Conservation (phyloP, 2,113 vertebrate species). For the Grallaria varia region DNA sequence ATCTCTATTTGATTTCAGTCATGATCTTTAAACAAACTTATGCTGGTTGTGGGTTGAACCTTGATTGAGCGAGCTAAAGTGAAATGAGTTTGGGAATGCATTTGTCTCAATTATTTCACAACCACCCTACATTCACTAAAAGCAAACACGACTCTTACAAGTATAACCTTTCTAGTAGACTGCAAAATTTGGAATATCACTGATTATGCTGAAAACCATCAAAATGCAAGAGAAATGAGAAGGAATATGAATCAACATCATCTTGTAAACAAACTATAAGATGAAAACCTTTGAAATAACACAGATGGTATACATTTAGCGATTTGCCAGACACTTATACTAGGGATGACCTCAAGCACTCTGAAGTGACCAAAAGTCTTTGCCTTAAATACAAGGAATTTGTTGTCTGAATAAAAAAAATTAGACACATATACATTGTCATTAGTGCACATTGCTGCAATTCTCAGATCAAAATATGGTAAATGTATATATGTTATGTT, state of each 20-base stretch:
- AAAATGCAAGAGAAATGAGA: constrained; percentile 17
- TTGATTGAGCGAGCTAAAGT: background rate
- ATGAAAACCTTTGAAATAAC: background rate
- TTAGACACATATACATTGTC: background rate
- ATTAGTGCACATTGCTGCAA: background rate
- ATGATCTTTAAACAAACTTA: background rate
- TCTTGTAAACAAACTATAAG: background rate
- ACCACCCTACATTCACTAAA: background rate
- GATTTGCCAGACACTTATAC: background rate
- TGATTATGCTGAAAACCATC: background rate
- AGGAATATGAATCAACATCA: background rate
- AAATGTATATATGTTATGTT: background rate
- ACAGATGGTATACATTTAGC: background rate
- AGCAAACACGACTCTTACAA: background rate
- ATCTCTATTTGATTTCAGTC: background rate
- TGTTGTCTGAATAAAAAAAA: background rate
- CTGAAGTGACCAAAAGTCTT: background rate
- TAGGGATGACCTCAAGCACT: background rate
- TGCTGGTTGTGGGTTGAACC: background rate
- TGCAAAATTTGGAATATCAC: background rate
- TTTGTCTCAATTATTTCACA: background rate
- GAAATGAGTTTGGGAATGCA: background rate
- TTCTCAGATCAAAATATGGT: background rate
- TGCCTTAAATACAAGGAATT: background rate
- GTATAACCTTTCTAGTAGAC: background rate